Conservation (phyloP, 1,140 invertebrate species). For the Trichonephila inaurata region DNA sequence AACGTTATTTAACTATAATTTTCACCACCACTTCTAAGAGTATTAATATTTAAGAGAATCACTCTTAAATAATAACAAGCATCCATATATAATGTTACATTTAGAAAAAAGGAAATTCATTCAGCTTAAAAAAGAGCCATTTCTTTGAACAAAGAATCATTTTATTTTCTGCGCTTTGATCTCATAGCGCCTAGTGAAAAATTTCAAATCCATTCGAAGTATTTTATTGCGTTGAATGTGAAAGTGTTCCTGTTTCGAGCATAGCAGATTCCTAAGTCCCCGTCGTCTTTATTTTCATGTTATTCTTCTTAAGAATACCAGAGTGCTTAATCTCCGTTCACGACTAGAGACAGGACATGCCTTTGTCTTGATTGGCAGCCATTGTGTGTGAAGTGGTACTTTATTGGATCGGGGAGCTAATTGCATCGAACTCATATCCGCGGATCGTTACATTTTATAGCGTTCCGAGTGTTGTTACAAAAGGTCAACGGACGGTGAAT, state of each 20-base stretch:
- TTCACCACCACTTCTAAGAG: no score
- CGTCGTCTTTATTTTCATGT: not conserved
- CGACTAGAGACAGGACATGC: not conserved
- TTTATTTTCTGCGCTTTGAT: no score
- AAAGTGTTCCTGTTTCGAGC: not conserved
- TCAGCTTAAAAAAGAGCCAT: no score
- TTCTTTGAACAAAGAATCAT: no score
- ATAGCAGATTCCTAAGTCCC: not conserved
- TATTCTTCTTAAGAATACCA: not conserved
- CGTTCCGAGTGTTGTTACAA: not conserved
- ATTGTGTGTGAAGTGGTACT: not conserved
- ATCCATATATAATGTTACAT: no score
- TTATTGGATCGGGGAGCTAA: not conserved
- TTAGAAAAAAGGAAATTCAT: no score
- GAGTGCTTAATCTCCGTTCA: not conserved
- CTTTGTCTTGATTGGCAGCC: constrained; percentile 1
- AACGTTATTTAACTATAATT: no score
- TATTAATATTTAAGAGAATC: no score
- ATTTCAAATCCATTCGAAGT: not conserved
- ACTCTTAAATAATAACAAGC: no score
- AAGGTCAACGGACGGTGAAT: constrained; percentile 13
- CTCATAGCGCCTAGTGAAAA: not conserved
- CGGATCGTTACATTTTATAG: constrained; percentile 9
- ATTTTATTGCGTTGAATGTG: not conserved
- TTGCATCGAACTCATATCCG: not conserved